phyloP scores from a whole-genome alignment of 1,140 invertebrate species.

The Lucilia sericata region DNA sequence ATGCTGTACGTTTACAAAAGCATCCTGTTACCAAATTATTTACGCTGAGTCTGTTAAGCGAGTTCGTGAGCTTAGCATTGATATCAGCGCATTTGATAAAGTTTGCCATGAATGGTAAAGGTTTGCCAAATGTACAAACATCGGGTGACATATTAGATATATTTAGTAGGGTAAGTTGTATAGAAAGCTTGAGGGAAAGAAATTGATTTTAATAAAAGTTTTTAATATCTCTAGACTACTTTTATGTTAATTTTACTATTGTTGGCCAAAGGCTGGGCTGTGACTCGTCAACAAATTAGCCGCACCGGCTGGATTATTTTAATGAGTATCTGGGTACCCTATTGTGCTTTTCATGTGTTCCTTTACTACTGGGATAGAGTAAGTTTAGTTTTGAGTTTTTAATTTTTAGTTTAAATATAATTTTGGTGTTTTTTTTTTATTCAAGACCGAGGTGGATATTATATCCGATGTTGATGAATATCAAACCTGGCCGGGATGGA shows the following conservation, averaged over 20 bases:
- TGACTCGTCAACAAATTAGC: constrained; percentile 88
- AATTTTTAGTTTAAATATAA: background rate
- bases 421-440: constrained; percentile 59
- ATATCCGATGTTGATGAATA: constrained; percentile 97
- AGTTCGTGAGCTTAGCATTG: constrained; percentile 86
- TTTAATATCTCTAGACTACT: constrained; percentile 39
- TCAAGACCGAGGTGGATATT: constrained; percentile 92
- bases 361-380: constrained; percentile 97
- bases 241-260: constrained; percentile 91
- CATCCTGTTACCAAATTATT: constrained; percentile 94
- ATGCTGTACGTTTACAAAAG: constrained; percentile 86
- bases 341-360: constrained; percentile 90
- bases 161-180: constrained; percentile 80
- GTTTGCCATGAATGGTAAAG: constrained; percentile 90
- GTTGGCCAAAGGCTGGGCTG: constrained; percentile 96
- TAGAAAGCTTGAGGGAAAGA: background rate
- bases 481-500: constrained; percentile 96
- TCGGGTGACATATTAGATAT: constrained; percentile 93
- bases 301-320: constrained; percentile 79
- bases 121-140: constrained; percentile 82
- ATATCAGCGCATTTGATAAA: constrained; percentile 91
- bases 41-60: constrained; percentile 85
- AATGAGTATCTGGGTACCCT: constrained; percentile 91
- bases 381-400: constrained; percentile 60
- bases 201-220: background rate